Evolutionary conservation across 2,797 vertebrate genomes (phyloP), one percentile per base, ranked within the genome.

Genomic region (Mycteria americana): DNA sequence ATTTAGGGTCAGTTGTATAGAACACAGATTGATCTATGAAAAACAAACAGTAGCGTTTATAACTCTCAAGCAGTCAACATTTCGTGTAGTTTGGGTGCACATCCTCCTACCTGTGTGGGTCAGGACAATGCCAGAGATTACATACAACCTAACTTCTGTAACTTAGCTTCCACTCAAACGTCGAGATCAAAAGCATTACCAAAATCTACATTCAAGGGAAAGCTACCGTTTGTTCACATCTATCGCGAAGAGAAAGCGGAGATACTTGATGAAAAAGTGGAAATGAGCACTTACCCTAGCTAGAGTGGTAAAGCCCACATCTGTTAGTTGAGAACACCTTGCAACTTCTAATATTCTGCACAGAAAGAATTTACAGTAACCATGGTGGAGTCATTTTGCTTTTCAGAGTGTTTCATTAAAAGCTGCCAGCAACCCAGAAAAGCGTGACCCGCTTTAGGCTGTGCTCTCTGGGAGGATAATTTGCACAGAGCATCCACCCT

Each of bases 261-360:
- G 50, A 8, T 1, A 53, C 11, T 10, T 6, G 23, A 35, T 10
- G 70, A 13, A 62, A 9, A 37, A 39, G 35, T 4, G 22, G 88
- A 39, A 59, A 57, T 1, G 13, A 86, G 86, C 65, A 96, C 99
- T 99, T 97, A 99, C 99, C 98, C 99, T 98, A 65, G 99, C 99
- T 97, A 99, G 98, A 81, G 99, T 99, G 93, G 99, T 99, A 95
- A 99, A 99, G 84, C 99, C 99, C 96, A 99, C 99, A 51, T 99
- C 99, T 97, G 99, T 99, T 89, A 99, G 98, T 43, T 99, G 99
- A 87, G 99, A 99, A 98, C 99, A 99, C 92, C 99, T 98, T 65
- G 99, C 99, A 83, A 99, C 99, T 97, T 99, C 99, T 98, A 99
- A 96, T 98, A 99, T 99, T 98, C 99, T 99, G 97, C 96, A 92